A percentile compares a stretch with the other conserved stretches of the same genome.
phyloP scores from a whole-genome alignment of 2,113 vertebrate genomes.

The Oophaga pumilio region DNA sequence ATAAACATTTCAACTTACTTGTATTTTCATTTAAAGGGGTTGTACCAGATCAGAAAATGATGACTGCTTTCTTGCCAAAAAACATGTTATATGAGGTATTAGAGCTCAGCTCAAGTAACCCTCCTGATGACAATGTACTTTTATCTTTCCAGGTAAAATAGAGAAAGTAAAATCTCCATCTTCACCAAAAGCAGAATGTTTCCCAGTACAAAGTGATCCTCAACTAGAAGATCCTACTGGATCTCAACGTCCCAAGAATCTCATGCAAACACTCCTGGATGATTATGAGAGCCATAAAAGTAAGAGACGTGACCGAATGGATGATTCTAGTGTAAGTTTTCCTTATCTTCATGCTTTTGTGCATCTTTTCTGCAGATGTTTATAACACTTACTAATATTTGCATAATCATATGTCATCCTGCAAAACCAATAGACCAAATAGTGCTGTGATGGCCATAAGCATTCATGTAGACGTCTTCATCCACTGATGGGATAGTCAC shows the following conservation, averaged over 20 bases:
- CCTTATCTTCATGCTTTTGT: background rate
- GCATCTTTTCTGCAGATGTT: background rate
- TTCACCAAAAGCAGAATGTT: constrained; percentile 83
- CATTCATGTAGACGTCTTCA: background rate
- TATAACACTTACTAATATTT: background rate
- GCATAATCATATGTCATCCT: background rate
- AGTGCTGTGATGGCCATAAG: background rate
- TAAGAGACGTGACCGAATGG: constrained; percentile 89
- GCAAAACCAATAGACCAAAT: background rate
- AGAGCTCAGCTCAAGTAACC: background rate
- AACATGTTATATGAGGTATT: too few species aligned
- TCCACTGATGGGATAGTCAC: too few species aligned
- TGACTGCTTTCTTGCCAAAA: too few species aligned
- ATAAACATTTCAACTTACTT: too few species aligned
- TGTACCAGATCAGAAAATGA: too few species aligned
- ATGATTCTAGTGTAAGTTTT: constrained; percentile 91
- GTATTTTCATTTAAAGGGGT: too few species aligned
- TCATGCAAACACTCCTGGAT: constrained; percentile 98
- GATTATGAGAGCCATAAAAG: constrained; percentile 96
- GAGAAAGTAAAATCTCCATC: constrained; percentile 91
- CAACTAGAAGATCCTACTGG: constrained; percentile 83
- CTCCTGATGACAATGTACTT: constrained; percentile 23
- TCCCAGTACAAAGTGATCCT: constrained; percentile 74
- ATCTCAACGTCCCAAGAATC: constrained; percentile 86
- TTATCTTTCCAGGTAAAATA: constrained; percentile 86